Base-by-base conservation (phyloP, 2,797 vertebrate species). In the Neostethus bicornis region DNA sequence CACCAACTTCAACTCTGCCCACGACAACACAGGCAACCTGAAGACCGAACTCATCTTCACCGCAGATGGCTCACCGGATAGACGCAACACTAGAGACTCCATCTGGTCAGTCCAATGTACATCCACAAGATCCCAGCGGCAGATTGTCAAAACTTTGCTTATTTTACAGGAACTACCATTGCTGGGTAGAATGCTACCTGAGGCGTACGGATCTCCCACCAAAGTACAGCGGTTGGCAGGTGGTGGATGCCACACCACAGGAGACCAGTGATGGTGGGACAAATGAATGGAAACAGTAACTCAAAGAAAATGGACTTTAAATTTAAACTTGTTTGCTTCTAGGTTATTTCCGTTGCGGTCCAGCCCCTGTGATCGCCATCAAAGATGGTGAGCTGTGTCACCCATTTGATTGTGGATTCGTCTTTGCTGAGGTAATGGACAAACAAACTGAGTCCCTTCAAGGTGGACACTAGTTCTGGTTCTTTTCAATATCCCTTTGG, bases 91-190 rank as follows among this genome's bases (percentile, higher is more conserved):
- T 38, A 90, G 74, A 51, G 96, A 98, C 71, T 94, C 93, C 0
- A 76, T 98, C 77, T 98, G 96, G 96, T 98, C 45, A 77, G 93
- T 84, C 38, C 13, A 9, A 79, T n/a, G n/a, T n/a, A n/a, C n/a
- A n/a, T n/a, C n/a, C n/a, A n/a, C n/a, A n/a, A n/a, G n/a, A n/a
- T n/a, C n/a, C n/a, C n/a, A n/a, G n/a, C n/a, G n/a, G n/a, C n/a
- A n/a, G n/a, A n/a, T n/a, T n/a, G n/a, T n/a, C n/a, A n/a, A n/a
- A n/a, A n/a, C n/a, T n/a, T n/a, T n/a, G n/a, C n/a, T n/a, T n/a
- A n/a, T n/a, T n/a, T n/a, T 42, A 28, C 60, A 98, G 96, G 96
- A 98, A 98, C 82, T 98, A 92, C 66, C 96, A 98, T 80, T 96
- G 94, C 84, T 98, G 96, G 96, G 96, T 96, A 0, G 96, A 98